Evolutionary conservation across 2,113 vertebrate genomes (phyloP).

Genomic region (Bufo bufo): DNA sequence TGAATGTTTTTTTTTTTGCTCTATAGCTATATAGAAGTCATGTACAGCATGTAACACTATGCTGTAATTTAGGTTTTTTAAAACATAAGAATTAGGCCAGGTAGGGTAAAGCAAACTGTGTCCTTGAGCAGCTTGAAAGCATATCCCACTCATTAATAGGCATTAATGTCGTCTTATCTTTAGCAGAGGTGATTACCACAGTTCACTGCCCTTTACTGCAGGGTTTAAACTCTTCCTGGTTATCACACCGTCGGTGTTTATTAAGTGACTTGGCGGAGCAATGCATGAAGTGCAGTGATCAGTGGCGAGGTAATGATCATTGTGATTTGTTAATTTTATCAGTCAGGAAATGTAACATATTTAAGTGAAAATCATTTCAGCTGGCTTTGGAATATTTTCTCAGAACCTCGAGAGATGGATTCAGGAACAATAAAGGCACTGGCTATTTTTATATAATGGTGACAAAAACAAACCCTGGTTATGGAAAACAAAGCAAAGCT

Average conservation of each 20-base stretch:
- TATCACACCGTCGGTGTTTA: not conserved
- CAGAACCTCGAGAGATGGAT: not conserved
- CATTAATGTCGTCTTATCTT: not conserved
- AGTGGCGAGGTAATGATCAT: not conserved
- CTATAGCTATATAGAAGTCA: too few relatives aligned
- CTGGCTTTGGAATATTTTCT: not conserved
- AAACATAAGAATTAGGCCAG: not conserved
- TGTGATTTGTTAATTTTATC: not conserved
- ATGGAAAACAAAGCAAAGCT: constrained; percentile 1
- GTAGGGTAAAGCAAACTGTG: not conserved
- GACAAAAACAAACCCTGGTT: constrained; percentile 28
- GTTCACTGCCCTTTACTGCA: not conserved
- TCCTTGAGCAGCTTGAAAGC: not conserved
- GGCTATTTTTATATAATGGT: not conserved
- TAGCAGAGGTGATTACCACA: not conserved
- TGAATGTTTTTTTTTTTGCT: too few relatives aligned
- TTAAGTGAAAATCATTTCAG: not conserved
- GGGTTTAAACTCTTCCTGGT: not conserved
- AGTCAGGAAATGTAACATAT: not conserved
- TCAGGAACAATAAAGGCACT: not conserved
- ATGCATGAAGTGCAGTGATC: not conserved
- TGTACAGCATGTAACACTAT: too few relatives aligned
- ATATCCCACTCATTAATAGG: not conserved
- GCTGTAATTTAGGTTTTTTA: not conserved
- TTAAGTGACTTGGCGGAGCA: not conserved